phyloP scores from a whole-genome alignment of 2,888 invertebrate species.

The Eubasilissa splendida region DNA sequence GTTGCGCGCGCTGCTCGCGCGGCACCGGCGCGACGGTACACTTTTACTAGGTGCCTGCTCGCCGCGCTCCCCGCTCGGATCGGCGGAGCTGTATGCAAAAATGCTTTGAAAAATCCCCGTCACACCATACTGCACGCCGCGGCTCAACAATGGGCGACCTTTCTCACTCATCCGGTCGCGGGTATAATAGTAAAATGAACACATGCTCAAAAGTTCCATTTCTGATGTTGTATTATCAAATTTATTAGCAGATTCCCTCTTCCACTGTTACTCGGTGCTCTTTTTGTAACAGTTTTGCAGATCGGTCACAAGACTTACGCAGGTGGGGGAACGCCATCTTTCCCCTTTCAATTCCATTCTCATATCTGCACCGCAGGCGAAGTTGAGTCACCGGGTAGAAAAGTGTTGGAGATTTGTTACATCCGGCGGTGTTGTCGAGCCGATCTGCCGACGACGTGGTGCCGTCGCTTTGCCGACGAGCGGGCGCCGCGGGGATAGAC shows the following conservation, averaged over 20 bases:
- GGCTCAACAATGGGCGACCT: conserved; percentile 43
- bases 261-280: neutral
- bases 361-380: neutral
- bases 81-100: conserved; percentile 2
- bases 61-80: neutral
- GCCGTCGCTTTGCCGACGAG: neutral
- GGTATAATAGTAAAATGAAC: no score
- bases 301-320: conserved; percentile 18
- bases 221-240: neutral
- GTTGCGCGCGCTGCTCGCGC: no score
- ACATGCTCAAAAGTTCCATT: no score
- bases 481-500: neutral
- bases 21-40: neutral
- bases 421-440: neutral
- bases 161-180: conserved; percentile 15
- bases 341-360: conserved; percentile 4
- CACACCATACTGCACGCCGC: neutral
- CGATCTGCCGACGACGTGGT: neutral
- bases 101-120: neutral
- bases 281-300: neutral
- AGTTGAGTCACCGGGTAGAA: neutral
- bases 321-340: neutral
- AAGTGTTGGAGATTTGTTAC: neutral
- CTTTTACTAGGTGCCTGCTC: neutral
- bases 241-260: neutral